Evolutionary conservation across 2,113 vertebrate species (phyloP), one percentile per base, ranked within the genome.

Genomic region (Gnathonemus longibarbis): DNA sequence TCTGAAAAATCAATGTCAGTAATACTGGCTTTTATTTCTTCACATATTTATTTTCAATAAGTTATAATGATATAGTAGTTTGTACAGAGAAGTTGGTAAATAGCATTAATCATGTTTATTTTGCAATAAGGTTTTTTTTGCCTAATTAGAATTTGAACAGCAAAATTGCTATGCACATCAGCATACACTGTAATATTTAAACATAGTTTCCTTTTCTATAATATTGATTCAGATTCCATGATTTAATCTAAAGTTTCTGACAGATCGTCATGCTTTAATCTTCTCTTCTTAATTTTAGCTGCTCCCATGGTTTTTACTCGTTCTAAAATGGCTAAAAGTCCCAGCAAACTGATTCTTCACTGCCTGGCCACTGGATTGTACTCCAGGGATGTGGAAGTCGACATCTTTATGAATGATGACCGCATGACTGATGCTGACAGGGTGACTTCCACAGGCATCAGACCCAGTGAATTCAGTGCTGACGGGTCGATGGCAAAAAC

Each of bases 321-420:
- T 86, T 4, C 48, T 49, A 53, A 10, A 1, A 74, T 21, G 0
- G 0, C 87, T 35, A 50, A 0, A 0, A 2, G 1, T 0, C 7
- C 77, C 1, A 0, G 5, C 1, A 74, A 62, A 10, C 0, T 92
- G 0, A 0, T 39, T 0, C 3, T 95, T 91, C 89, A 21, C 2
- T 95, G 95, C 90, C 5, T 94, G 83, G 93, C 94, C 84, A 94
- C 94, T 0, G 93, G 94, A 2, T 95, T 95, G 91, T 52, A 88
- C 58, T 91, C 92, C 0, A 90, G 90, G 87, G 84, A 94, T 2
- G 90, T 92, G 17, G 0, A 0, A 0, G 15, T 95, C 31, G 0
- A 1, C 0, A 93, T 95, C 53, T 91, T 1, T 21, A 89, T 84
- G 46, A 17, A 91, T 0, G 53, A 5, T 0, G 88, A 8, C 0